Evolutionary conservation across 1,140 invertebrate species (phyloP).

Genomic region (Babylonia areolata): DNA sequence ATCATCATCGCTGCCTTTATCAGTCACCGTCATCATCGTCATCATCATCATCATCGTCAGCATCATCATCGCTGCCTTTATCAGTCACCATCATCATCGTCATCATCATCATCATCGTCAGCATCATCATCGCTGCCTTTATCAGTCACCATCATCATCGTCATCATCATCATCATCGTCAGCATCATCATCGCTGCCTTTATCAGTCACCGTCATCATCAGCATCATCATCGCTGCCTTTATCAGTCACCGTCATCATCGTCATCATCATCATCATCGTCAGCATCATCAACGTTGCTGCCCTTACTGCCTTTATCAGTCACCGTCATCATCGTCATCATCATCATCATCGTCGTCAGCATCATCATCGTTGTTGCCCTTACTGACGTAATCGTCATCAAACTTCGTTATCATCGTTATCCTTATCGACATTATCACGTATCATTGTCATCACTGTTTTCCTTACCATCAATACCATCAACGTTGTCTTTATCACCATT

Average conservation of each 20-base stretch:
- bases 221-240: too few species aligned
- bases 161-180: too few species aligned
- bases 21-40: too few species aligned
- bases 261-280: background rate
- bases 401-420: background rate
- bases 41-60: conserved; percentile 17
- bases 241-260: too few species aligned
- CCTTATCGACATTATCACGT: background rate
- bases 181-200: too few species aligned
- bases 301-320: background rate
- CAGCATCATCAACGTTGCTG: background rate
- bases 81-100: conserved; percentile 16
- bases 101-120: conserved; percentile 44
- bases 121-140: too few species aligned
- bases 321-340: conserved; percentile 35
- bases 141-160: too few species aligned
- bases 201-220: too few species aligned
- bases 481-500: background rate
- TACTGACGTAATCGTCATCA: conserved; percentile 35
- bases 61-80: too few species aligned
- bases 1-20: too few species aligned
- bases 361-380: conserved; percentile 38
- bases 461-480: too few species aligned
- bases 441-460: too few species aligned
- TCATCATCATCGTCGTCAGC: conserved; percentile 40